Evolutionary conservation across 2,797 vertebrate species (phyloP).

Genomic region (Pseudocheirus occidentalis): DNA sequence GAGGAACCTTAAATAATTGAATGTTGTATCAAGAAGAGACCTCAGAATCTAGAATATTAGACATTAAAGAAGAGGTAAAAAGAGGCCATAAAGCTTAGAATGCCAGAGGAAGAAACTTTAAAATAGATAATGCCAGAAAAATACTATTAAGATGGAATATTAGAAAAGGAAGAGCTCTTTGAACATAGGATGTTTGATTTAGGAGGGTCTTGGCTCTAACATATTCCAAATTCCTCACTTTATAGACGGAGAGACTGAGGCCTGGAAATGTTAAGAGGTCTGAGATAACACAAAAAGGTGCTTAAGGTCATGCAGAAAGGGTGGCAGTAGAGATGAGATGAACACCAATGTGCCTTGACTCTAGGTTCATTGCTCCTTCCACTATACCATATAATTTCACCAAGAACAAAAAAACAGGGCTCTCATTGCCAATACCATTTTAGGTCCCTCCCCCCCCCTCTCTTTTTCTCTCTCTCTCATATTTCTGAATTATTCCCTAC

Average conservation of each 20-base stretch:
- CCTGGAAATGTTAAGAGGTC: background rate
- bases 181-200: background rate
- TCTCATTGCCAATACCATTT: background rate
- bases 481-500: background rate
- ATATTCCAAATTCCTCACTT: background rate
- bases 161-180: background rate
- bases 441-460: too few relatives aligned
- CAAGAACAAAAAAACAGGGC: background rate
- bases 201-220: background rate
- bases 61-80: background rate
- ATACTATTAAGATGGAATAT: background rate
- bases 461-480: background rate
- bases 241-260: background rate
- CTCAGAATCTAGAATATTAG: background rate
- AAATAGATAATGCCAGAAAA: background rate
- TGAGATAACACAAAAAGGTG: background rate
- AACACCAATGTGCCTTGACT: background rate
- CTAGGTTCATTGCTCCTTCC: background rate
- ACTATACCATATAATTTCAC: background rate
- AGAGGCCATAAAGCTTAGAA: background rate
- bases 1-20: background rate
- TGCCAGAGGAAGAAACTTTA: background rate
- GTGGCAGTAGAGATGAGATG: background rate
- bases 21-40: background rate
- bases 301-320: background rate